phyloP scores from a whole-genome alignment of 2,797 vertebrate genomes.

The Acrossocheilus fasciatus region DNA sequence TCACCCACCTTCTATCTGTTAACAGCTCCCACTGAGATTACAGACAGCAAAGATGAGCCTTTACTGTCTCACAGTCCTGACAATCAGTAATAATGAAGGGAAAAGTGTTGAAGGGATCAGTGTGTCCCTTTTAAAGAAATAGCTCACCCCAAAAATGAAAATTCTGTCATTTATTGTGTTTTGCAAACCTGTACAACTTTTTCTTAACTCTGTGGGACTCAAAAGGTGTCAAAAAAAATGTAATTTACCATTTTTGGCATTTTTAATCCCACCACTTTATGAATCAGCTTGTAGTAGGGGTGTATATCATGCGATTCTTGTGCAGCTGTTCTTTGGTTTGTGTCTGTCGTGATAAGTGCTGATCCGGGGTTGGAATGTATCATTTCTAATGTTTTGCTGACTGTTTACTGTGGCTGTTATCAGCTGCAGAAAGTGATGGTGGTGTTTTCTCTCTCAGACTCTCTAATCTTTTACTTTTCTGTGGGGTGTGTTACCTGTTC shows the following conservation, averaged over 20 bases:
- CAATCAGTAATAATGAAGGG: neutral
- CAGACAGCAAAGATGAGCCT: neutral
- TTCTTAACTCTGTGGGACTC: neutral
- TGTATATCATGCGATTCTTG: neutral
- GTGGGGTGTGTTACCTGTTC: neutral
- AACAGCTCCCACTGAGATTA: constrained; percentile 3
- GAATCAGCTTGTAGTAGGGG: neutral
- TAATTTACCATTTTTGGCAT: neutral
- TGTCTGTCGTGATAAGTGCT: neutral
- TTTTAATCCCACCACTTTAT: too few species aligned
- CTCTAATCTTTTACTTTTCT: neutral
- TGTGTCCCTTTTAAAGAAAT: neutral
- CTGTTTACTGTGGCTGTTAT: neutral
- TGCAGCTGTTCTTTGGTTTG: neutral
- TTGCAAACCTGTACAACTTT: too few species aligned
- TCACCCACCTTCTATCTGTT: constrained; percentile 18
- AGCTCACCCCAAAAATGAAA: too few species aligned
- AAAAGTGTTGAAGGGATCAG: neutral
- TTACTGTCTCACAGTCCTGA: neutral
- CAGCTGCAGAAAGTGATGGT: neutral
- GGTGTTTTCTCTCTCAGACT: neutral
- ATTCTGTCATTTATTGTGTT: neutral
- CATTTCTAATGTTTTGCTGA: neutral
- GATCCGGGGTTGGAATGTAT: neutral
- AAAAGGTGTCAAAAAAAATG: neutral